A percentile compares a stretch with the other conserved stretches of the same genome.
Conservation (phyloP, 2,113 vertebrate genomes). For the Heterocephalus glaber region DNA sequence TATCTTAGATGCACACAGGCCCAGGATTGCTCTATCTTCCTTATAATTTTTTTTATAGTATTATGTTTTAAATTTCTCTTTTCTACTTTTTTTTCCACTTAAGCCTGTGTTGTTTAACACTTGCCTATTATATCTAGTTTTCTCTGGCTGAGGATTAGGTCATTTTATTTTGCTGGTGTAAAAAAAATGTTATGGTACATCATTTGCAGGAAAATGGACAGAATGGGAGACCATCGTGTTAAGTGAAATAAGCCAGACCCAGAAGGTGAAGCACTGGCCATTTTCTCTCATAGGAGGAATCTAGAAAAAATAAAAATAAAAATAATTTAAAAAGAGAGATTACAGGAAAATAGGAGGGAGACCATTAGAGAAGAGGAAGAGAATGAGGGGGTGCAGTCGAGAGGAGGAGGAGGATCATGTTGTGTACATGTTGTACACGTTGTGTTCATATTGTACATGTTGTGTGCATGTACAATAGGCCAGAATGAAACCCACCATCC, state of each 20-base stretch:
- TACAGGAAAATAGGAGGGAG: background rate
- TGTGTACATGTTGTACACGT: no score
- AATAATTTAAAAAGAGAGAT: background rate
- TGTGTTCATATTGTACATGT: background rate
- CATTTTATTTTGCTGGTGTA: background rate
- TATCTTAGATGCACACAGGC: background rate
- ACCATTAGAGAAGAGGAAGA: background rate
- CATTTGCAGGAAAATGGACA: background rate
- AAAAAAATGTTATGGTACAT: background rate
- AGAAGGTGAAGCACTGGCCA: background rate
- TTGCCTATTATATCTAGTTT: background rate
- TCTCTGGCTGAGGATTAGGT: background rate
- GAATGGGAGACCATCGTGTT: background rate
- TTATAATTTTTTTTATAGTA: constrained; percentile 25
- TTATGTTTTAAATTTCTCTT: background rate
- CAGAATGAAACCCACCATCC: background rate
- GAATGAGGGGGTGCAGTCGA: background rate
- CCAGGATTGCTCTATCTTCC: background rate
- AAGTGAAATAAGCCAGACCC: background rate
- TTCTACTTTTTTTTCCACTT: background rate
- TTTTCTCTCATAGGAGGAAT: background rate
- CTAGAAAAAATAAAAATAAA: background rate
- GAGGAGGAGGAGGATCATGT: background rate
- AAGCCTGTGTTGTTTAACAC: background rate
- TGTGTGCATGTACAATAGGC: background rate